Percentiles rank a stretch among this genome's conserved stretches.
These are phyloP conservation scores for Echeneis naucrates DNA, from an alignment of 2,797 vertebrate species.

Conservation along the genomic window DNA sequence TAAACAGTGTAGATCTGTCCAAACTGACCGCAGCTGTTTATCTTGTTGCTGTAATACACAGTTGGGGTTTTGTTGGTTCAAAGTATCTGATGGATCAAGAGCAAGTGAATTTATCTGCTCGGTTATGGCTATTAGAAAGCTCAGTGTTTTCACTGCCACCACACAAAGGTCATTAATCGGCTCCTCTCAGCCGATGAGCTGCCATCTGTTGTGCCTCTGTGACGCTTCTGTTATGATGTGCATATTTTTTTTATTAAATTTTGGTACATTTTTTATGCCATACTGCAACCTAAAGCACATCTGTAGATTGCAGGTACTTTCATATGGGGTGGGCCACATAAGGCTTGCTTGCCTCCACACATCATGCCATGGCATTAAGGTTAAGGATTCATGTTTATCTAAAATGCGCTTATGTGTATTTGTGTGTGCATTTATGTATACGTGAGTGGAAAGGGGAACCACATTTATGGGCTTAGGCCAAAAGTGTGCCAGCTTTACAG, in stretches of 20 bases:
- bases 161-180: constrained; percentile 47
- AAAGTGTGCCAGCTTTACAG: constrained; percentile 14
- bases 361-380: constrained; percentile 41
- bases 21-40: constrained; percentile 45
- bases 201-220: constrained; percentile 2
- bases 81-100: constrained; percentile 25
- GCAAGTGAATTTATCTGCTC: constrained; percentile 18
- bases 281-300: constrained; percentile 20
- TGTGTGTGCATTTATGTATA: constrained; percentile 19
- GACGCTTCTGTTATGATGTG: constrained; percentile 19
- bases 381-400: constrained; percentile 32
- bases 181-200: constrained; percentile 10
- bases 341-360: constrained; percentile 13
- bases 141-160: constrained; percentile 18
- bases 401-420: constrained; percentile 39
- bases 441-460: constrained; percentile 8
- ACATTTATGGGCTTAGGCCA: not conserved
- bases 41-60: constrained; percentile 18
- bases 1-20: constrained; percentile 15
- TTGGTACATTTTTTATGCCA: constrained; percentile 47
- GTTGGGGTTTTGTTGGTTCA: constrained; percentile 6
- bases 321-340: constrained; percentile 20
- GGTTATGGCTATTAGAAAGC: constrained; percentile 22
- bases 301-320: constrained; percentile 28
- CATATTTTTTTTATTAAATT: constrained; percentile 14